A percentile compares a stretch with the other conserved stretches of the same genome.
Conservation (phyloP, 2,113 vertebrate species). For the Pedionomus torquatus region DNA sequence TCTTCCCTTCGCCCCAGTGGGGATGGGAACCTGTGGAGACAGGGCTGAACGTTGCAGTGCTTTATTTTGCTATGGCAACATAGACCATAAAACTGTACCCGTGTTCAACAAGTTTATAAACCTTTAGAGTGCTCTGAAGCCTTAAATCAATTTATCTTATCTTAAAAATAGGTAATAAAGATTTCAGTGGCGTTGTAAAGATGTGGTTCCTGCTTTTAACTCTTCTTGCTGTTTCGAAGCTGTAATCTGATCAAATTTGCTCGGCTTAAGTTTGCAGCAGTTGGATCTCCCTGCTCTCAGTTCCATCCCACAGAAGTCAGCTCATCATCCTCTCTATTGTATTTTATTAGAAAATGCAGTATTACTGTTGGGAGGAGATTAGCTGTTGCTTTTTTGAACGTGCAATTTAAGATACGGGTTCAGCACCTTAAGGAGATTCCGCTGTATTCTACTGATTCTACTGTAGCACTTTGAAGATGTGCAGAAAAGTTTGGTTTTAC, state of each 20-base stretch:
- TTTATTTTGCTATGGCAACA: neutral
- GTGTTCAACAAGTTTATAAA: neutral
- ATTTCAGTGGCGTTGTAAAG: neutral
- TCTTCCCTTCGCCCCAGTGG: fast-evolving
- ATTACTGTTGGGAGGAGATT: neutral
- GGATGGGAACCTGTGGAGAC: neutral
- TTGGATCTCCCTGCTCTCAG: neutral
- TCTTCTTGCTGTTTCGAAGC: neutral
- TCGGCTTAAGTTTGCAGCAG: neutral
- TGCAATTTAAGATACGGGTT: neutral
- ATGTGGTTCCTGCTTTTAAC: neutral
- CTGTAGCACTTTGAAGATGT: fast-evolving
- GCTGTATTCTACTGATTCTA: too few species aligned
- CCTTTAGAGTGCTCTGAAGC: neutral
- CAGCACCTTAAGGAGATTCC: neutral
- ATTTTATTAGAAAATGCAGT: neutral
- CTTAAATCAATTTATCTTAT: constrained; percentile 2
- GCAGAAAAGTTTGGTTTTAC: neutral
- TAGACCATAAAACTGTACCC: neutral
- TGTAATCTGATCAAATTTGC: neutral
- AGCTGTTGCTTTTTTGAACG: neutral
- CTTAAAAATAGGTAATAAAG: neutral
- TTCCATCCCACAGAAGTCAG: neutral
- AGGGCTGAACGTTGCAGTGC: neutral
- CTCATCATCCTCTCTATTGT: neutral